Percentiles rank a stretch among this genome's conserved stretches.
phyloP scores from a whole-genome alignment of 1,140 invertebrate species.

The Thereuonema tuberculata region DNA sequence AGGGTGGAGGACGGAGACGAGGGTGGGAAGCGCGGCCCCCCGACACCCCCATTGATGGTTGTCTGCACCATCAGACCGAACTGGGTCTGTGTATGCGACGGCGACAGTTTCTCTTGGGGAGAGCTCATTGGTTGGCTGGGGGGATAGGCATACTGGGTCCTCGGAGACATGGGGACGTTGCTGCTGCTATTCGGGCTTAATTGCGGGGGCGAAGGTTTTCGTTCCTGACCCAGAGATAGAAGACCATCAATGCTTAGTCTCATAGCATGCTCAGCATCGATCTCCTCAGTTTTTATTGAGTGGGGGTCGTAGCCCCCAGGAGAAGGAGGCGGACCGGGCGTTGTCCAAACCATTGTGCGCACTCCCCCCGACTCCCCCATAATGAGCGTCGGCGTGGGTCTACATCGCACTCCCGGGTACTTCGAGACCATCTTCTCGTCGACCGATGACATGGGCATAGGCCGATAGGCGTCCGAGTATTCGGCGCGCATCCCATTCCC shows the following conservation, averaged over 20 bases:
- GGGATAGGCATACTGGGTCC: neutral
- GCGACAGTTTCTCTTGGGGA: neutral
- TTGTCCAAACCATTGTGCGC: constrained; percentile 77
- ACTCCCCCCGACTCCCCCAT: constrained; percentile 79
- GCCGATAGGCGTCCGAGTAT: neutral
- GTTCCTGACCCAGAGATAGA: constrained; percentile 56
- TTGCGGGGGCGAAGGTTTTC: constrained; percentile 13
- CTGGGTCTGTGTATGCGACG: neutral
- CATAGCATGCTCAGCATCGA: constrained; percentile 30
- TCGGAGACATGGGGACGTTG: neutral
- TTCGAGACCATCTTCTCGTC: neutral
- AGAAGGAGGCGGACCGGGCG: neutral
- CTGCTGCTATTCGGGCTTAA: constrained; percentile 11
- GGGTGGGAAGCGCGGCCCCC: constrained; percentile 1
- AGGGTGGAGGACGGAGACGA: neutral
- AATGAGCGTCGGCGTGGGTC: constrained; percentile 14
- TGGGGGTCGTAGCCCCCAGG: constrained; percentile 30
- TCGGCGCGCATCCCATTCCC: neutral
- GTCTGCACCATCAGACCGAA: neutral
- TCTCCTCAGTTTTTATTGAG: constrained; percentile 25
- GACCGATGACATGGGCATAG: neutral
- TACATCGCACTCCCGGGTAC: neutral
- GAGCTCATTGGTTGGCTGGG: neutral
- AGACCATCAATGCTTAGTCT: constrained; percentile 67
- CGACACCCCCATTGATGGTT: constrained; percentile 1